Conservation (phyloP, 2,888 invertebrate genomes). For the Scaptomyza cyrtandrae region DNA sequence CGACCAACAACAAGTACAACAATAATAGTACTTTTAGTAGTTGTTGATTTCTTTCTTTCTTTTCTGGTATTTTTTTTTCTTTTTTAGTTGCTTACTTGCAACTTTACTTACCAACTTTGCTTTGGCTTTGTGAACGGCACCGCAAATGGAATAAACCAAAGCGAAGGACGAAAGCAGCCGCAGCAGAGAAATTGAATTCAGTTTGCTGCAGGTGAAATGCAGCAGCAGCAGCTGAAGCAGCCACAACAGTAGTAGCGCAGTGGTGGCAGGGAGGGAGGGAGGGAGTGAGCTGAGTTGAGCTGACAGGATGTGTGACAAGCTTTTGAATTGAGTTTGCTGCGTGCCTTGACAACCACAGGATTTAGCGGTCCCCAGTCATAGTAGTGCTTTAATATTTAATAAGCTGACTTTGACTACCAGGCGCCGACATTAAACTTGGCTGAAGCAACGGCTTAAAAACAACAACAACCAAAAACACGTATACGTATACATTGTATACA, state of each 20-base stretch:
- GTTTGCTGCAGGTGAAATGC: conserved; percentile 61
- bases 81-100: conserved; percentile 22
- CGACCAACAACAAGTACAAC: conserved; percentile 51
- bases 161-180: conserved; percentile 28
- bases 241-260: conserved; percentile 27
- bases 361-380: conserved; percentile 54
- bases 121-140: conserved; percentile 29
- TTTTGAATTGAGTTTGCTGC: conserved; percentile 54
- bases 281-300: conserved; percentile 8
- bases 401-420: conserved; percentile 52
- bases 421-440: conserved; percentile 36
- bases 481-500: background rate
- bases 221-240: background rate
- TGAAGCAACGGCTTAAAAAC: background rate
- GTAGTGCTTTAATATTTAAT: conserved; percentile 69
- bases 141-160: conserved; percentile 49
- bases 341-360: conserved; percentile 71
- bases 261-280: background rate
- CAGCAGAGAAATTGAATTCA: conserved; percentile 67
- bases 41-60: conserved; percentile 38
- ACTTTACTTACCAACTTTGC: conserved; percentile 53
- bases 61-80: conserved; percentile 1
- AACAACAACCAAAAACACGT: background rate
- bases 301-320: conserved; percentile 70
- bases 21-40: conserved; percentile 64